Percentiles rank a stretch among this genome's conserved stretches.
Evolutionary conservation across 2,797 vertebrate genomes (phyloP).

Genomic region (Labroides dimidiatus): DNA sequence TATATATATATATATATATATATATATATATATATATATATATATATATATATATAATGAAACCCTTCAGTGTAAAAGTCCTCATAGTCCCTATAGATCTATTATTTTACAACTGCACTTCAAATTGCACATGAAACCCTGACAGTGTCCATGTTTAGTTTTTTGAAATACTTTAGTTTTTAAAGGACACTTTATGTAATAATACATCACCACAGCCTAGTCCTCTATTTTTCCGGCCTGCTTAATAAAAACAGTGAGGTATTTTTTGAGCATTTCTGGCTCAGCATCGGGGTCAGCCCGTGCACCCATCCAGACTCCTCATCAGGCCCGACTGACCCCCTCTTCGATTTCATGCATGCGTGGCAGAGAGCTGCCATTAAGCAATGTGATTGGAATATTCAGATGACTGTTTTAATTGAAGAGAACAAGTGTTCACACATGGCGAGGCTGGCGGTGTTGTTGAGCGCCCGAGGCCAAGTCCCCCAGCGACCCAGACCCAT

Average conservation of each 20-base stretch:
- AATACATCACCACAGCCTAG: background rate
- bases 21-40: too few relatives aligned
- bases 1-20: too few relatives aligned
- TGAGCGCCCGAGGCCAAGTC: conserved; percentile 74
- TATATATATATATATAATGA: too few relatives aligned
- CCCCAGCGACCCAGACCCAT: conserved; percentile 75
- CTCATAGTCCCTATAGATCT: too few relatives aligned
- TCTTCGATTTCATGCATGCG: conserved; percentile 64
- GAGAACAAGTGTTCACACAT: conserved; percentile 82
- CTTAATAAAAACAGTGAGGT: conserved; percentile 30
- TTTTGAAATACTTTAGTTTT: background rate
- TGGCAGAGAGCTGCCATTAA: conserved; percentile 71
- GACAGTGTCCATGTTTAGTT: too few relatives aligned
- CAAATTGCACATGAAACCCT: too few relatives aligned
- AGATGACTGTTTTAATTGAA: conserved; percentile 83
- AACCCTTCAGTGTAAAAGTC: too few relatives aligned
- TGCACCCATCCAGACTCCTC: conserved; percentile 28
- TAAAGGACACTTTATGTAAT: background rate
- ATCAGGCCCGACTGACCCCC: conserved; percentile 54
- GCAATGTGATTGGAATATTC: conserved; percentile 81
- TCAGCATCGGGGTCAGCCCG: conserved; percentile 33
- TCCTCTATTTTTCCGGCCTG: conserved; percentile 3
- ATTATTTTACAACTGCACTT: too few relatives aligned
- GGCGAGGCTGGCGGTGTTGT: conserved; percentile 75
- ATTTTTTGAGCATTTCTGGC: conserved; percentile 14